Evolutionary conservation across 1,140 invertebrate species (phyloP), one percentile per base, ranked within the genome.

Genomic region (Drosophila paulistorum): DNA sequence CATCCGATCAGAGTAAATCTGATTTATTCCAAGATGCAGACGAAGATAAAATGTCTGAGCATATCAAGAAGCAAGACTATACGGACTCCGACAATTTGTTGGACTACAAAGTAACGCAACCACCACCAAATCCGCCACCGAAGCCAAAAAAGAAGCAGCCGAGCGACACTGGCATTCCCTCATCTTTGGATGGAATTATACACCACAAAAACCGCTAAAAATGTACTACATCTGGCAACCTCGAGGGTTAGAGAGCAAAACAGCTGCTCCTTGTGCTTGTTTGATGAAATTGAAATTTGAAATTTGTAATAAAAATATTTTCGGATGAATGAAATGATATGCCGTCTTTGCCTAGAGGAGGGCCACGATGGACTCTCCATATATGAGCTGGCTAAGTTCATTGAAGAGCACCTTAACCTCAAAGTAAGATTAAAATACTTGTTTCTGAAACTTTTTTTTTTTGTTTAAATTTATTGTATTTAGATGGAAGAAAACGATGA

Each of bases 261-360:
- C 45, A 51, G 45, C 45, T 23, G 45, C 14, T 17, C 14, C 14
- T 48, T 14, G 45, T 48, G 35, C 17, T 17, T 17, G 17, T 17
- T 37, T 37, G 35, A 48, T 17, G 9, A 48, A 48, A 7, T 20
- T 30, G 30, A 30, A 30, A 17, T 58, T 59, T 39, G 14, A 37
- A 59, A 35, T 58, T 58, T 37, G 1, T 1, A 20, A 20, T 11
- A 17, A 59, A 17, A n/a, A 1, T 37, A 20, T 23, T 51, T 51
- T 11, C 4, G 20, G 23, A 51, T 51, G 45, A 51, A 23, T 51
- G 17, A 59, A 30, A 59, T 59, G 57, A 39, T 39, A 59, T 59
- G 57, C 35, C 57, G 57, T 94, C 95, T 5, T 95, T 96, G 92
- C 96, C 97, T 68, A 96, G 96, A 91, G 96, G 97, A 81, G 97